Conservation (phyloP, 2,797 vertebrate species). For the Labroides dimidiatus region DNA sequence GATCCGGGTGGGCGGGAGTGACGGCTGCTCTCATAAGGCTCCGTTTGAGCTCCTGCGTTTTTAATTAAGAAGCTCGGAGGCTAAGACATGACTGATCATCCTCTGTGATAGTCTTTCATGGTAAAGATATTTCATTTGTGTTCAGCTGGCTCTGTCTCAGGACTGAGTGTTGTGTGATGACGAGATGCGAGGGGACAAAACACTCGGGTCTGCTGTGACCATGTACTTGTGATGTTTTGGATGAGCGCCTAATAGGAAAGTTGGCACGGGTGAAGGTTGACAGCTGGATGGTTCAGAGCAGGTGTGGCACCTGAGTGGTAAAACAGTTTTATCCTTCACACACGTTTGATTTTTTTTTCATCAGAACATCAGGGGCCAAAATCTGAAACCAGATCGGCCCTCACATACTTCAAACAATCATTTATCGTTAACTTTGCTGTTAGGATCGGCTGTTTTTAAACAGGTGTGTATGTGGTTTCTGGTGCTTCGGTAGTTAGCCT, state of each 20-base stretch:
- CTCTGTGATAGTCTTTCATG: conserved; percentile 39
- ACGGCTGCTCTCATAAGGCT: conserved; percentile 54
- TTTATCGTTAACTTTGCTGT: too few relatives aligned
- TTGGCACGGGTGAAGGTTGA: conserved; percentile 40
- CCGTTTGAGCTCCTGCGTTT: conserved; percentile 27
- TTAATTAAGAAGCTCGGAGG: conserved; percentile 53
- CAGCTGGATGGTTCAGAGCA: conserved; percentile 39
- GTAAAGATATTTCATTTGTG: conserved; percentile 44
- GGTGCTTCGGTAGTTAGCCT: too few relatives aligned
- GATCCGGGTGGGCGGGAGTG: conserved; percentile 26
- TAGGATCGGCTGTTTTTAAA: too few relatives aligned
- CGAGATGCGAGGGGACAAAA: conserved; percentile 15
- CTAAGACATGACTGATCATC: conserved; percentile 50
- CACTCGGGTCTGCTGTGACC: conserved; percentile 20
- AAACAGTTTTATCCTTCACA: background rate
- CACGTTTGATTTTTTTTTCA: too few relatives aligned
- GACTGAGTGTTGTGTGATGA: background rate
- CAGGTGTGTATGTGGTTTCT: too few relatives aligned
- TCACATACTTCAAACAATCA: too few relatives aligned
- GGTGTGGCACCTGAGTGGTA: conserved; percentile 27
- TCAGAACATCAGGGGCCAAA: too few relatives aligned
- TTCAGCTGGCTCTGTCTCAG: conserved; percentile 42
- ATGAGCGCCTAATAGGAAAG: conserved; percentile 49
- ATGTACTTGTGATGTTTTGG: conserved; percentile 41
- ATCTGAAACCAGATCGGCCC: too few relatives aligned